Conservation (phyloP, 2,888 invertebrate species). For the Papilio protenor region DNA sequence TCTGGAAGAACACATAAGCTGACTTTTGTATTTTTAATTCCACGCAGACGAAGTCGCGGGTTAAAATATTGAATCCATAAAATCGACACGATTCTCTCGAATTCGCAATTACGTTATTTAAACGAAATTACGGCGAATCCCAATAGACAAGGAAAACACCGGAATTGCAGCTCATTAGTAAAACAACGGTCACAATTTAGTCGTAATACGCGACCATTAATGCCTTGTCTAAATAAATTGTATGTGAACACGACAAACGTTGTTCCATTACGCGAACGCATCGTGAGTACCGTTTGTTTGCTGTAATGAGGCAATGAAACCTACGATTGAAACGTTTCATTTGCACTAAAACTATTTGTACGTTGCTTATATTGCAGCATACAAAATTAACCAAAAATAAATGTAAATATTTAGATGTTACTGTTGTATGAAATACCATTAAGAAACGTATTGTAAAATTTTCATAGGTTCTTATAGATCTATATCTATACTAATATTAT, state of each 20-base stretch:
- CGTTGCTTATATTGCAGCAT: background rate
- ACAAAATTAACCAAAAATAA: background rate
- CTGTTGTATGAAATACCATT: background rate
- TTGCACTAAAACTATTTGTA: background rate
- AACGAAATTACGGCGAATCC: background rate
- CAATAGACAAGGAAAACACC: conserved; percentile 19
- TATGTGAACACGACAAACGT: conserved; percentile 7
- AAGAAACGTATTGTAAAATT: too few species aligned
- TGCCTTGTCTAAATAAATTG: conserved; percentile 21
- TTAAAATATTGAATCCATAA: background rate
- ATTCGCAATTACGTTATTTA: background rate
- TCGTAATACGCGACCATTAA: conserved; percentile 15
- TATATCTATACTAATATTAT: too few species aligned
- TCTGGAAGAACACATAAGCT: too few species aligned
- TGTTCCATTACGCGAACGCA: conserved; percentile 9
- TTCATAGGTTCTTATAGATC: too few species aligned
- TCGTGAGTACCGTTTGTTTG: background rate
- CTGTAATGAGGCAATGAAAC: conserved; percentile 2
- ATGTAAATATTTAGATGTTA: background rate
- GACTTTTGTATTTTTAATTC: too few species aligned
- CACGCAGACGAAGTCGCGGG: too few species aligned
- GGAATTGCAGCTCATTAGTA: conserved; percentile 17
- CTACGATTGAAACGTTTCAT: background rate
- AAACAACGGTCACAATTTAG: conserved; percentile 10
- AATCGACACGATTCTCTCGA: background rate